A percentile compares a stretch with the other conserved stretches of the same genome.
These are phyloP conservation scores for Diceros bicornis DNA, from an alignment of 2,797 vertebrate genomes.

Conservation along the genomic window DNA sequence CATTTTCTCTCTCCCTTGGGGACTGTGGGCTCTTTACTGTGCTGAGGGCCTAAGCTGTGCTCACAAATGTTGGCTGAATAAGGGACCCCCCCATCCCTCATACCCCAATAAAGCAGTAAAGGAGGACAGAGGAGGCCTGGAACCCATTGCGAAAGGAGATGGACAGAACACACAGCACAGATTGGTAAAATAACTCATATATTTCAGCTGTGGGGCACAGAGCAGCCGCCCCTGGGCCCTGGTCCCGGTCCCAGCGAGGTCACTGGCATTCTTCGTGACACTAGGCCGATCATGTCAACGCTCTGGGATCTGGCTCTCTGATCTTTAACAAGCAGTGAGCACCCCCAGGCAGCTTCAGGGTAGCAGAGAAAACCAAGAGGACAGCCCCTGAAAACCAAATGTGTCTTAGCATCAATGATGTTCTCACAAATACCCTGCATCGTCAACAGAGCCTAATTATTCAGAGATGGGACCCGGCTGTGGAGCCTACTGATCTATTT, in stretches of 20 bases:
- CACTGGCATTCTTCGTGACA: fast-evolving
- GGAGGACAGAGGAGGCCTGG: neutral
- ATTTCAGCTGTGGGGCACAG: fast-evolving
- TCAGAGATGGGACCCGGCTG: neutral
- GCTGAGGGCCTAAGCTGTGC: too few species aligned
- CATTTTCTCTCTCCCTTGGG: fast-evolving
- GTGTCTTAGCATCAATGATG: neutral
- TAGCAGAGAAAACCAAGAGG: neutral
- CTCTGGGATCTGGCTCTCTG: neutral
- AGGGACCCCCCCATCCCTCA: too few species aligned
- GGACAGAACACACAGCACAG: neutral
- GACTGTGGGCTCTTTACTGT: neutral
- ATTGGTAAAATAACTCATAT: fast-evolving
- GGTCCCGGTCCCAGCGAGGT: fast-evolving
- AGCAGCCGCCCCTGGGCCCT: neutral
- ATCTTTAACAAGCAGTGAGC: neutral
- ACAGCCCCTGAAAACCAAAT: fast-evolving
- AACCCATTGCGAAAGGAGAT: too few species aligned
- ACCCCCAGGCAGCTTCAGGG: neutral
- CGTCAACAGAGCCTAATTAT: neutral
- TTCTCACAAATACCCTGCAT: neutral
- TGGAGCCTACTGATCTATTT: neutral
- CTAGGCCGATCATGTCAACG: neutral
- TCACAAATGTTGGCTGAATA: neutral
- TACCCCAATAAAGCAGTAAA: neutral